Evolutionary conservation across 1,140 invertebrate species (phyloP), one percentile per base, ranked within the genome.

Genomic region (Chionoecetes opilio): DNA sequence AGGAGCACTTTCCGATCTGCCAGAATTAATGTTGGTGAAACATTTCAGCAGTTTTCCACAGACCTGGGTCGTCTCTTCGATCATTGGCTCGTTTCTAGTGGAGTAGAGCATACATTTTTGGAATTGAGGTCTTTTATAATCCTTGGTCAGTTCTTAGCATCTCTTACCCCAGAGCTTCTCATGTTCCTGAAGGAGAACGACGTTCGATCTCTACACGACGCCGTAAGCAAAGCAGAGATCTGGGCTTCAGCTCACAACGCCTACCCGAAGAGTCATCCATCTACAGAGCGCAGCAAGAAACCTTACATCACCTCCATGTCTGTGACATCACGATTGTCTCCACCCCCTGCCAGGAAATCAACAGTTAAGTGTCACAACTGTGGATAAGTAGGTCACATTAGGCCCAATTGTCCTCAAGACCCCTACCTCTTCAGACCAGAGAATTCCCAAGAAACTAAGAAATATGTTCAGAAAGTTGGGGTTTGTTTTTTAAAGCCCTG

Each of bases 41-140:
- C 38, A 0, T 91, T 53, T 31, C 5, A 91, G 5, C 53, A 63
- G 46, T 91, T 91, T 91, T 53, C 90, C 1, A 91, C 63, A 9
- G 0, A 53, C 17, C 29, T 91, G 11, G 14, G 5, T 31, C 26
- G 41, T 6, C 32, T 91, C 31, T 91, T 91, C 29, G 38, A 91
- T 35, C 87, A 89, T 2, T 89, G 87, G 87, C 11, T 89, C 2
- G 38, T 21, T 26, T 53, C 38, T 32, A 17, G 37, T 35, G 34
- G 17, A n/a, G 6, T 32, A 29, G 38, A 9, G 0, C 38, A 53
- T 53, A 29, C 6, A 0, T 91, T 21, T 29, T 38, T 14, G 14
- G 29, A 0, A n/a, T 41, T 89, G 32, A 11, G 87, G 38, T 26
- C 11, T 14, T 91, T 91, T 31, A 53, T 91, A 26, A n/a, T 91